These are phyloP conservation scores for Protobothrops flavoviridis DNA, from an alignment of 2,113 vertebrate genomes.

Conservation along the genomic window DNA sequence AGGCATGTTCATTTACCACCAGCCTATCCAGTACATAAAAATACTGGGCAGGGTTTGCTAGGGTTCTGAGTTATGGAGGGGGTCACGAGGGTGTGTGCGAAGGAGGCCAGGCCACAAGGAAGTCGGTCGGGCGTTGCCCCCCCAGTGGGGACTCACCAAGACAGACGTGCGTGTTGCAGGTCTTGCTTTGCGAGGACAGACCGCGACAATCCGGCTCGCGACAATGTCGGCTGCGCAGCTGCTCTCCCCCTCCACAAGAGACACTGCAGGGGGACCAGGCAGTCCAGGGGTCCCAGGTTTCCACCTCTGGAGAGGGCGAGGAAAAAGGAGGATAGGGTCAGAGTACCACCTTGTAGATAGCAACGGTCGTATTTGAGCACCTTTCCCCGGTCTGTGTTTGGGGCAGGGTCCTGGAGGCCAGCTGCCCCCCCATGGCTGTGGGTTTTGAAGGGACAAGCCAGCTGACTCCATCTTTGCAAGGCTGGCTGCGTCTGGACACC, in stretches of 20 bases:
- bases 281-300: slow-evolving; percentile 77
- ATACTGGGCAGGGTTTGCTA: no score
- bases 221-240: slow-evolving; percentile 72
- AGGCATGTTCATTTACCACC: no score
- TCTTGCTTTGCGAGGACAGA: slow-evolving; percentile 65
- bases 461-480: not conserved
- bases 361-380: accelerated
- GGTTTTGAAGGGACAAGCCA: not conserved
- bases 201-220: slow-evolving; percentile 73
- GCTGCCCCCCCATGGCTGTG: not conserved
- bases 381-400: not conserved
- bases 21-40: no score
- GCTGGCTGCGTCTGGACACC: no score
- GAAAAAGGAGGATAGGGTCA: not conserved
- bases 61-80: not conserved
- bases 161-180: slow-evolving; percentile 74
- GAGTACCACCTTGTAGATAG: accelerated
- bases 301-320: not conserved
- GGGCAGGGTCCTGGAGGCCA: not conserved
- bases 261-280: slow-evolving; percentile 77
- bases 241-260: slow-evolving; percentile 78
- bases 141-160: slow-evolving; percentile 53
- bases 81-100: not conserved
- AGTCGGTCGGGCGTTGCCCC: accelerated
- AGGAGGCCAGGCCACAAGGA: not conserved